Base-by-base conservation (phyloP, 2,888 invertebrate species). In the Patella caerulea region DNA sequence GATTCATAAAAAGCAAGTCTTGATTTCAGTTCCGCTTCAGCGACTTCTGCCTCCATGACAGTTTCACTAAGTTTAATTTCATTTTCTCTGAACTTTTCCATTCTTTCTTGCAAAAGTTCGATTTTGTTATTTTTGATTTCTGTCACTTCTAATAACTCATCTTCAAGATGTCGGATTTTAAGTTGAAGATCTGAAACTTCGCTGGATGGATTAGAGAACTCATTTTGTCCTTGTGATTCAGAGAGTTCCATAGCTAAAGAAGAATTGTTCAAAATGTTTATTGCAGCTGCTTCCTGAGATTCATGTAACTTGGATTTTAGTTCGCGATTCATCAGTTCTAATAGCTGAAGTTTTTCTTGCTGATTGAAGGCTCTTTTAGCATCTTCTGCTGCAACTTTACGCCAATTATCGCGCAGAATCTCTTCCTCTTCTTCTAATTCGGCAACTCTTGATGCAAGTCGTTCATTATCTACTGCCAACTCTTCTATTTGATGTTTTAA, bases 341-440 rank as follows among this genome's bases (percentile, higher is more conserved):
- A 74, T 76, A 85, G 84, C 82, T 80, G 81, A 9, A 88, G 82
- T 77, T 89, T 89, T 75, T 88, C 87, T 74, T 88, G 87, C 70
- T 87, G 79, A 65, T 83, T 82, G 71, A 85, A 83, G 12, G 83
- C 80, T 73, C 88, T 86, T 71, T 86, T 86, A 11, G 86, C 85
- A 74, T 89, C 88, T 73, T 87, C 87, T 75, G 87, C 87, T 19
- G 88, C 89, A 59, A 87, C 87, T 73, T 86, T 83, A 29, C 84
- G 81, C 89, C 89, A 89, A 79, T 89, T 88, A 15, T 86, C 86
- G 72, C 85, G 83, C 70, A 88, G 75, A 29, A 86, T 85, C 76
- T 86, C 85, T 76, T 88, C 88, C 76, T 86, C 86, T 80, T 88
- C 88, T 75, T 88, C 88, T 54, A 88, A 81, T 79, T 89, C 88